A percentile compares a stretch with the other conserved stretches of the same genome.
Evolutionary conservation across 2,113 vertebrate species (phyloP).

Genomic region (Ptychochromis oligacanthus): DNA sequence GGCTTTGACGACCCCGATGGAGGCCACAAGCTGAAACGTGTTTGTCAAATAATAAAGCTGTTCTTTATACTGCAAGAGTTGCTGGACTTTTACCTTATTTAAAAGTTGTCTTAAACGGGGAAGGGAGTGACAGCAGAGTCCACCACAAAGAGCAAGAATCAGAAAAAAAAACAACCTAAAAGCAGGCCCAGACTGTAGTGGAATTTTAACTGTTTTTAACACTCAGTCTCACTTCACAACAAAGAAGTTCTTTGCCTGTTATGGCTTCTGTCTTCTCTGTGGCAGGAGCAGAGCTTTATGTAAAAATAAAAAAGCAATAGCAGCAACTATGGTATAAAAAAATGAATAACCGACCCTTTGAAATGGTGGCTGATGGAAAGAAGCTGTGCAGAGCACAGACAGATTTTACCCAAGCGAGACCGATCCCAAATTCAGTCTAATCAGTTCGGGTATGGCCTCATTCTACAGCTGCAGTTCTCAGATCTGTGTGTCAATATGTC

Average conservation of each 20-base stretch:
- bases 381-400: not conserved
- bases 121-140: rapidly evolving
- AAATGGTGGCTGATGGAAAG: not conserved
- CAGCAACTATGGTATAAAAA: not conserved
- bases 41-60: not conserved
- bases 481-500: not conserved
- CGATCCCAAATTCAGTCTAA: too few relatives aligned
- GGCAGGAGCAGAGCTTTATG: not conserved
- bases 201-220: too few relatives aligned
- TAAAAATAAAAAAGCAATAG: not conserved
- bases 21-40: not conserved
- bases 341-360: not conserved
- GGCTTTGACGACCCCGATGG: not conserved
- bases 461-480: not conserved
- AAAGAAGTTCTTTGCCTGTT: too few relatives aligned
- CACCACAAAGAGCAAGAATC: not conserved
- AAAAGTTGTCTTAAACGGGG: not conserved
- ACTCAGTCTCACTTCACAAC: too few relatives aligned
- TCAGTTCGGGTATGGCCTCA: not conserved
- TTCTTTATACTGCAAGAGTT: not conserved
- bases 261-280: not conserved
- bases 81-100: not conserved
- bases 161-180: too few relatives aligned
- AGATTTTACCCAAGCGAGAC: too few relatives aligned
- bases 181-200: too few relatives aligned